These are phyloP conservation scores for Platysteira castanea DNA, from an alignment of 2,113 vertebrate genomes.

Conservation along the genomic window DNA sequence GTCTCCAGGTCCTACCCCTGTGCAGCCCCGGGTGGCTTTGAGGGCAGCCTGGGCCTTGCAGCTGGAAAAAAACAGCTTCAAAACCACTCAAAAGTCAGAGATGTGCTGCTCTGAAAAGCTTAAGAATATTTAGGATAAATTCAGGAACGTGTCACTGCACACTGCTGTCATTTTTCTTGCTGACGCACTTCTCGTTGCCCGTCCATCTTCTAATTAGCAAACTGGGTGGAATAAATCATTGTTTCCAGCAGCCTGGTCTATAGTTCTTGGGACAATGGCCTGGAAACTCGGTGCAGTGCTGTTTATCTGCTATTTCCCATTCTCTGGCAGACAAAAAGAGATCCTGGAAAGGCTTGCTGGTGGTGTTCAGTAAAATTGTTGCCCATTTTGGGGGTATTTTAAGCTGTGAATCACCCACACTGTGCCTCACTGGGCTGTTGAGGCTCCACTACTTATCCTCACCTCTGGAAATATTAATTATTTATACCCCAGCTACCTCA, in stretches of 20 bases:
- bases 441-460: background rate
- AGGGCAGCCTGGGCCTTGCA: background rate
- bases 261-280: background rate
- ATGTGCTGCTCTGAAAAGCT: background rate
- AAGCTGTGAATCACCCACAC: background rate
- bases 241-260: background rate
- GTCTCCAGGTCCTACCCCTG: background rate
- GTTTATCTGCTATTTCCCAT: background rate
- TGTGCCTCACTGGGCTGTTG: background rate
- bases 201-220: background rate
- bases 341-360: background rate
- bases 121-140: background rate
- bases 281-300: background rate
- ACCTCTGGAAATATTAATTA: background rate
- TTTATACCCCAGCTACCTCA: background rate
- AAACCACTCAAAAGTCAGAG: background rate
- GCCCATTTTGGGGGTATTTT: background rate
- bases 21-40: background rate
- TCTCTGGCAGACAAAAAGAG: background rate
- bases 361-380: background rate
- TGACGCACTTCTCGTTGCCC: background rate
- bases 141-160: background rate
- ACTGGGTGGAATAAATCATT: background rate
- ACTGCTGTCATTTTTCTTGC: background rate
- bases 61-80: background rate